Evolutionary conservation across 2,888 invertebrate species (phyloP).

Genomic region (Cryptus viduatorius): DNA sequence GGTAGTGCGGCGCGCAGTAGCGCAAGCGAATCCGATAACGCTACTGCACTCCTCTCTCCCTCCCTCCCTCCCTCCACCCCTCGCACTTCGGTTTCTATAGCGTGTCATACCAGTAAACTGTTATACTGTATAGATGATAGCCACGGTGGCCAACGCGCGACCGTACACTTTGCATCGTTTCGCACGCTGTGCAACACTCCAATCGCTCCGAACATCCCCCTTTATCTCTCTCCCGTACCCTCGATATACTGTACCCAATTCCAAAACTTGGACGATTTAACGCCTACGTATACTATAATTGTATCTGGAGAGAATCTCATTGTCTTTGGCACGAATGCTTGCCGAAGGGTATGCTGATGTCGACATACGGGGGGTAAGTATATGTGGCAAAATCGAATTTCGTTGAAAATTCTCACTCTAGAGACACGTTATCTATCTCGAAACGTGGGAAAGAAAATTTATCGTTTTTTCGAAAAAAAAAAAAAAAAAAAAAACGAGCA

Average conservation of each 20-base stretch:
- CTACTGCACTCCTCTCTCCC: not conserved
- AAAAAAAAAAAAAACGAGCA: not conserved
- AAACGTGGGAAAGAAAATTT: conserved; percentile 30
- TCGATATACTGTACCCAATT: conserved; percentile 43
- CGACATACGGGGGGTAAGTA: conserved; percentile 2
- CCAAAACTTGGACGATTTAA: conserved; percentile 62
- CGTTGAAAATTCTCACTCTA: conserved; percentile 17
- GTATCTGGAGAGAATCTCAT: conserved; percentile 57
- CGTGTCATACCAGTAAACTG: conserved; percentile 7
- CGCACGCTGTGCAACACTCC: conserved; percentile 21
- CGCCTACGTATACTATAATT: conserved; percentile 59
- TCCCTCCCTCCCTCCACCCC: too few species aligned
- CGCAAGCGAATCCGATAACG: conserved; percentile 67
- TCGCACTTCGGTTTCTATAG: conserved; percentile 14
- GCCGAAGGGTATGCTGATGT: conserved; percentile 31
- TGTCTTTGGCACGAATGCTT: conserved; percentile 35
- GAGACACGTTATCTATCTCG: conserved; percentile 8
- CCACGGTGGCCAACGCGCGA: conserved; percentile 35
- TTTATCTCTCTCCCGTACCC: conserved; percentile 50
- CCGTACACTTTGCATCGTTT: conserved; percentile 31
- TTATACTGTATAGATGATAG: conserved; percentile 16
- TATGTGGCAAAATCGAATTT: conserved; percentile 38
- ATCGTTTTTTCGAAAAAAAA: conserved; percentile 26
- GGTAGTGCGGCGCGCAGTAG: conserved; percentile 50
- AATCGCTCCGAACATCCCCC: conserved; percentile 49